Percentiles rank a stretch among this genome's conserved stretches.
These are phyloP conservation scores for Oreohelix idahoensis DNA, from an alignment of 1,140 invertebrate genomes.

Conservation along the genomic window DNA sequence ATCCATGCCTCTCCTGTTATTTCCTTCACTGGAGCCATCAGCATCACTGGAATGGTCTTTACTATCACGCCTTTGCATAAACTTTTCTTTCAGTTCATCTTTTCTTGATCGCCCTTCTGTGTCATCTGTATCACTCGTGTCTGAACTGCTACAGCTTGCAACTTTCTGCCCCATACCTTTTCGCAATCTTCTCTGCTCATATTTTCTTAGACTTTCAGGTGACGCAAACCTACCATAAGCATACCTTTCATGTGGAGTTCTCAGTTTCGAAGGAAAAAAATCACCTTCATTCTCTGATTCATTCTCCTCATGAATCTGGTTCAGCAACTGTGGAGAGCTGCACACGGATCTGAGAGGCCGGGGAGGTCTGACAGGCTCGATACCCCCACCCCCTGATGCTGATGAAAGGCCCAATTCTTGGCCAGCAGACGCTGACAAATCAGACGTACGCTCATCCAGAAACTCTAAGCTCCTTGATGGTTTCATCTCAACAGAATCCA, in stretches of 20 bases:
- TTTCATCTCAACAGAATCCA: conserved; percentile 54
- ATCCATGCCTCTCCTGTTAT: conserved; percentile 49
- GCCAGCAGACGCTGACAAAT: conserved; percentile 59
- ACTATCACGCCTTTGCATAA: conserved; percentile 68
- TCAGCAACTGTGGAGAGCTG: conserved; percentile 79
- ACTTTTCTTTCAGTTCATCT: conserved; percentile 79
- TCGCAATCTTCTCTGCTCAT: conserved; percentile 77
- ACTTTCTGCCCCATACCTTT: conserved; percentile 85
- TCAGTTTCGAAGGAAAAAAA: conserved; percentile 57
- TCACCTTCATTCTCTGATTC: conserved; percentile 72
- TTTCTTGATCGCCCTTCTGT: conserved; percentile 86
- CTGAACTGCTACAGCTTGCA: conserved; percentile 89
- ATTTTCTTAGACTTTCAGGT: conserved; percentile 73
- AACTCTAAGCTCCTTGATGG: conserved; percentile 65
- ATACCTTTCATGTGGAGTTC: conserved; percentile 45
- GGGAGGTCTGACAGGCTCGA: conserved; percentile 49
- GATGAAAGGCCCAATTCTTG: conserved; percentile 12
- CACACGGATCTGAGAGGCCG: conserved; percentile 74
- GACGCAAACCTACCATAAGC: conserved; percentile 56
- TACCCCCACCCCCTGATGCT: not conserved
- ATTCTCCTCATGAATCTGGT: conserved; percentile 83
- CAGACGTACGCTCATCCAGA: conserved; percentile 52
- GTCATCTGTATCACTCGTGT: conserved; percentile 89
- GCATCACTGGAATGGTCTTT: conserved; percentile 73
- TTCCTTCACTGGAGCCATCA: conserved; percentile 57